These are phyloP conservation scores for Ochotona curzoniae DNA, from an alignment of 2,113 vertebrate genomes.

Conservation along the genomic window DNA sequence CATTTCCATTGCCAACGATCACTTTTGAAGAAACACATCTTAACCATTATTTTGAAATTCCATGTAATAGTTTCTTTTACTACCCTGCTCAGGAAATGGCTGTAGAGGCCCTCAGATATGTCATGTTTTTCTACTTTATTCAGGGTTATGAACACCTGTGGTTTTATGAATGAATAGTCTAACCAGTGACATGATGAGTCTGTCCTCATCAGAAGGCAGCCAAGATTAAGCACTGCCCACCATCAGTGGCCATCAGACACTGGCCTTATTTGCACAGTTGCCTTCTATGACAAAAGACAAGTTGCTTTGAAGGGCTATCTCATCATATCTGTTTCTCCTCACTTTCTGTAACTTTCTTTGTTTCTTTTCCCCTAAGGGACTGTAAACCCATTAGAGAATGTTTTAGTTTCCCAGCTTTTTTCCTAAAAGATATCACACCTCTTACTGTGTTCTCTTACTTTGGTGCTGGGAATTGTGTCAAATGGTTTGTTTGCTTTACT, in stretches of 20 bases:
- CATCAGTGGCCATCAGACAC: constrained; percentile 48
- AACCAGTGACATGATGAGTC: constrained; percentile 67
- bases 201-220: constrained; percentile 61
- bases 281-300: constrained; percentile 62
- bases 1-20: constrained; percentile 8
- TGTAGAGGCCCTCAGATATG: constrained; percentile 45
- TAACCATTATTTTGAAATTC: constrained; percentile 50
- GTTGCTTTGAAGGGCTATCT: constrained; percentile 39
- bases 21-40: constrained; percentile 61
- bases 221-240: constrained; percentile 45
- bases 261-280: constrained; percentile 58
- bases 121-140: constrained; percentile 59
- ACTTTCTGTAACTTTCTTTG: neutral
- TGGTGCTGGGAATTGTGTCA: constrained; percentile 19
- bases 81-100: constrained; percentile 24
- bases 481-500: constrained; percentile 36
- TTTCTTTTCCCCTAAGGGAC: constrained; percentile 45
- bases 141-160: constrained; percentile 61
- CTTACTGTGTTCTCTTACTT: constrained; percentile 38
- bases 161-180: constrained; percentile 71
- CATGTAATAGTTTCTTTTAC: constrained; percentile 34
- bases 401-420: constrained; percentile 22
- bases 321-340: neutral
- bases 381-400: constrained; percentile 2
- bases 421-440: neutral